Evolutionary conservation across 2,113 vertebrate species (phyloP).

Genomic region (Apteryx owenii): DNA sequence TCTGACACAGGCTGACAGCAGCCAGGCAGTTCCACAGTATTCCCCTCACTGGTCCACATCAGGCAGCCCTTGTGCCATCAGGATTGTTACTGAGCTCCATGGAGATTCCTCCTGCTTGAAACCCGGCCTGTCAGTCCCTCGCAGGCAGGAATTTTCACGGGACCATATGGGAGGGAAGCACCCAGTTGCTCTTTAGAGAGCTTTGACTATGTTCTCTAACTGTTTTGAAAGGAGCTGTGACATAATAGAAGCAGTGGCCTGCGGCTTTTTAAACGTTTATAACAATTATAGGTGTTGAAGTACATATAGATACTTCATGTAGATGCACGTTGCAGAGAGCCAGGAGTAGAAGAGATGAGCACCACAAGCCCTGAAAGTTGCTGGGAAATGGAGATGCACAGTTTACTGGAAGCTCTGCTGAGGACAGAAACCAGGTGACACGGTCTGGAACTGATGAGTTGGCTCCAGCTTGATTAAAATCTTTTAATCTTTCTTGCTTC

Average conservation of each 20-base stretch:
- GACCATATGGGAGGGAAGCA: neutral
- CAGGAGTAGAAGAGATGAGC: neutral
- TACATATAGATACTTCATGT: neutral
- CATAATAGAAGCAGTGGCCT: neutral
- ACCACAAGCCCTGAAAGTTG: neutral
- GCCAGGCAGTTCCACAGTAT: neutral
- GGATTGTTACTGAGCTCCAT: neutral
- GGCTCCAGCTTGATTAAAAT: neutral
- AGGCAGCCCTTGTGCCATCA: neutral
- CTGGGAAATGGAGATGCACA: neutral
- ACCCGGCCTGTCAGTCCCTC: neutral
- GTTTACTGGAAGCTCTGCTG: neutral
- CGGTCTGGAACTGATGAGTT: neutral
- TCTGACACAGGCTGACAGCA: neutral
- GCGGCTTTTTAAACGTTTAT: neutral
- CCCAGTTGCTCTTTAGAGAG: neutral
- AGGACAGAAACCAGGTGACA: fast-evolving
- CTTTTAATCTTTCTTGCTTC: neutral
- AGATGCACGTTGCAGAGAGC: neutral
- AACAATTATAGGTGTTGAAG: neutral
- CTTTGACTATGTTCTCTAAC: neutral
- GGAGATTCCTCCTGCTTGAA: neutral
- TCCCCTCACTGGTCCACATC: neutral
- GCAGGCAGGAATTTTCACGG: neutral
- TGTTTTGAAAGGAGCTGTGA: neutral